A percentile compares a stretch with the other conserved stretches of the same genome.
These are phyloP conservation scores for Pyxicephalus adspersus DNA, from an alignment of 2,113 vertebrate genomes.

Conservation along the genomic window DNA sequence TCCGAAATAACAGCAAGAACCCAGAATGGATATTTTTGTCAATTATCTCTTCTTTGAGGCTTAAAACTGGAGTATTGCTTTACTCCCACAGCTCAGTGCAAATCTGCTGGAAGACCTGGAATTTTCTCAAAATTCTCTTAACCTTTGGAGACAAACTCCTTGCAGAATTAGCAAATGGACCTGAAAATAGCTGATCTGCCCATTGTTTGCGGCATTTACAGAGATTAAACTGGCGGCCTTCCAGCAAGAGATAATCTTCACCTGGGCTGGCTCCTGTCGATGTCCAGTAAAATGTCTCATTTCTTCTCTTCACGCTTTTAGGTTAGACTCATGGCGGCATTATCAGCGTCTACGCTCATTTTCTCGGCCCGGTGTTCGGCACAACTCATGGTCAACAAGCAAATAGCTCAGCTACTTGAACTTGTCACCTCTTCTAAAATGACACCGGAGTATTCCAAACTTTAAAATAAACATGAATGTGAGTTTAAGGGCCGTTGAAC, in stretches of 20 bases:
- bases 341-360: not conserved
- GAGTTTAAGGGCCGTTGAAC: no score
- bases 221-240: constrained; percentile 44
- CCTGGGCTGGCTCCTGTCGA: not conserved
- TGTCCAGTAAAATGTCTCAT: constrained; percentile 19
- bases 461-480: no score
- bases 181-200: constrained; percentile 44
- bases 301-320: constrained; percentile 20
- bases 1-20: no score
- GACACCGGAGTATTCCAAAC: not conserved
- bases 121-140: constrained; percentile 8
- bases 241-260: constrained; percentile 3
- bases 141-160: constrained; percentile 22
- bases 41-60: no score
- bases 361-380: not conserved
- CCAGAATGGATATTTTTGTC: no score
- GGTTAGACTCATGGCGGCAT: constrained; percentile 3
- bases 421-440: not conserved
- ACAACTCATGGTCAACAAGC: constrained; percentile 20
- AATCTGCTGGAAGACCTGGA: not conserved
- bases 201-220: constrained; percentile 47
- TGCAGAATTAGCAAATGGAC: constrained; percentile 49
- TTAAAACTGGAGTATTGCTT: not conserved
- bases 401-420: not conserved
- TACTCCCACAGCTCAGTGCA: not conserved